Percentiles rank a stretch among this genome's conserved stretches.
phyloP scores from a whole-genome alignment of 2,113 vertebrate genomes.

The Odontesthes bonariensis region DNA sequence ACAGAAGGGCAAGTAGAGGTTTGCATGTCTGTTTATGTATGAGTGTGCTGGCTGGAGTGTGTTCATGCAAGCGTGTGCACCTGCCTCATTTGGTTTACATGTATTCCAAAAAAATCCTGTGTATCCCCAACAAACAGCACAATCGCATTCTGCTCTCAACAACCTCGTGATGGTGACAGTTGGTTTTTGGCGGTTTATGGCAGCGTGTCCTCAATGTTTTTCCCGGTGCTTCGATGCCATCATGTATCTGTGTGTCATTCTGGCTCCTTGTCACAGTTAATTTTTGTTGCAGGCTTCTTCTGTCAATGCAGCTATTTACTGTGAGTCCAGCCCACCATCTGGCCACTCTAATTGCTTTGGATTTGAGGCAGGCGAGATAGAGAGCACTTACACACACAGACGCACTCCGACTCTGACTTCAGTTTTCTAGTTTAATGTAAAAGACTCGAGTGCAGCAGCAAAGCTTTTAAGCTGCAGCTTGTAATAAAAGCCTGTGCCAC shows the following conservation, averaged over 20 bases:
- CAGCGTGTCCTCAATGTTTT: slow-evolving; percentile 14
- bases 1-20: slow-evolving; percentile 35
- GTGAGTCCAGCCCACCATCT: slow-evolving; percentile 82
- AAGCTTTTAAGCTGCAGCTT: slow-evolving; percentile 57
- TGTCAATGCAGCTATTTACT: slow-evolving; percentile 77
- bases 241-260: slow-evolving; percentile 60
- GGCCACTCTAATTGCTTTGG: slow-evolving; percentile 84
- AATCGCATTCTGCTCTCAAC: slow-evolving; percentile 19
- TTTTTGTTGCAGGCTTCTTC: slow-evolving; percentile 72
- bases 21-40: neutral
- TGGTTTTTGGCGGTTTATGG: slow-evolving; percentile 45
- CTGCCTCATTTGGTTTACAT: slow-evolving; percentile 42
- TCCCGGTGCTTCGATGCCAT: slow-evolving; percentile 53
- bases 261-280: slow-evolving; percentile 71
- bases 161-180: slow-evolving; percentile 29
- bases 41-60: slow-evolving; percentile 1
- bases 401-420: slow-evolving; percentile 37
- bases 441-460: slow-evolving; percentile 42
- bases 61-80: slow-evolving; percentile 34
- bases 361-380: slow-evolving; percentile 75
- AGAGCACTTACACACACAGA: slow-evolving; percentile 51
- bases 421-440: slow-evolving; percentile 56
- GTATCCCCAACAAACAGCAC: neutral
- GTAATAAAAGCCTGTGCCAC: slow-evolving; percentile 43
- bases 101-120: slow-evolving; percentile 2